Evolutionary conservation across 2,797 vertebrate genomes (phyloP), one percentile per base, ranked within the genome.

Genomic region (Pitangus sulphuratus): DNA sequence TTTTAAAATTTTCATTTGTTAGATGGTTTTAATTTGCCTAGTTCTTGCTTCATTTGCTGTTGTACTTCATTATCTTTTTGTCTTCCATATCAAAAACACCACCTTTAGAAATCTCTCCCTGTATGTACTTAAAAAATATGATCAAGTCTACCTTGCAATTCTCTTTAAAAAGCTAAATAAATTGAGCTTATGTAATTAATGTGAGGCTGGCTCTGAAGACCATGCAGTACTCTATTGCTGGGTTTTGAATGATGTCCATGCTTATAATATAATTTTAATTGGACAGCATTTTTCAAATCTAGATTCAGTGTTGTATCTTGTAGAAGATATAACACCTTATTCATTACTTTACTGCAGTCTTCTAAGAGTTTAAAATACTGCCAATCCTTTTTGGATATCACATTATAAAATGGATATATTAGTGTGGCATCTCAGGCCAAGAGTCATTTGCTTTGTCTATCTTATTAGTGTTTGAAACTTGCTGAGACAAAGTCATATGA

Each of bases 381-480:
- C 8, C 37, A 12, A 5, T 64, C 35, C 66, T 33, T 61, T 80
- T 37, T 35, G 28, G n/a, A 39, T 60, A 44, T 37, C 9, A 16
- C 22, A 30, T 68, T 56, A 48, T 30, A 42, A 87, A 79, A 45
- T 39, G 2, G 5, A n/a, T 42, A 25, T 40, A 26, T 51, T 69
- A 77, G 15, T 35, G n/a, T 0, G 0, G 33, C 25, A 48, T 64
- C 24, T 71, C 20, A 44, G 28, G 11, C 25, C 0, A 0, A 86
- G 35, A 40, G 7, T 56, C 11, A 9, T 51, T 77, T 66, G 9
- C 2, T 88, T 57, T 83, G 17, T 45, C 11, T 1, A 12, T 50
- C n/a, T 40, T 53, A 25, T 65, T 79, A 87, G 9, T 21, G 35
- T 13, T 65, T 69, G 50, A 90, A 80, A 35, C 10, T 58, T 51